Base-by-base conservation (phyloP, 2,113 vertebrate genomes). In the Myrmecobius fasciatus region DNA sequence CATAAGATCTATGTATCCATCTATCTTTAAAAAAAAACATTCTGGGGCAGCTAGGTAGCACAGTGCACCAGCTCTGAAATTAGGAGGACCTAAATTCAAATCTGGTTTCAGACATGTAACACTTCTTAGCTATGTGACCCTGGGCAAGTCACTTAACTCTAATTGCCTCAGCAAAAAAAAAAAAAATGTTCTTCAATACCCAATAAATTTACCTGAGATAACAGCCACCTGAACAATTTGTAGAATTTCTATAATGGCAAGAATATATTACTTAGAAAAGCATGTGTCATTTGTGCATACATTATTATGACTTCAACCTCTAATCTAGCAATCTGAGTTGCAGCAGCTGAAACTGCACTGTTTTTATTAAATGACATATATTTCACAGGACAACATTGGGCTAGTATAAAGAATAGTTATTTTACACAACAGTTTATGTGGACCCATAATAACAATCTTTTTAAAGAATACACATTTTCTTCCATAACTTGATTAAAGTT, bases 241-340 rank as follows among this genome's bases (percentile, higher is more conserved):
- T 22, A 94, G 92, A 28, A 56, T 48, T 49, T 90, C 90, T 3
- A 88, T 60, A 94, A 75, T 0, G 60, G 36, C 31, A n/a, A 75
- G 60, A 90, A 83, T 14, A 8, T 53, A 22, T 51, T 94, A 89
- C 48, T 54, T 89, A 91, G 93, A 95, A 94, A 53, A 92, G 48
- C 46, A 89, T 31, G 5, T 89, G 10, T 92, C 12, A 52, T 5
- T 26, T 91, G n/a, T 0, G 3, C 3, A 83, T 53, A 91, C 52
- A 93, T 83, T 95, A 91, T 36, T 96, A 31, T 48, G 25, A 92
- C 25, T 89, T 90, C 94, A 89, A 89, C 8, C 67, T 94, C 47
- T 92, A 91, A 46, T 22, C 22, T 52, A 51, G 91, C 17, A 25
- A 91, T 49, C 43, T 28, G 26, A 92, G 43, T 88, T 96, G 91